Evolutionary conservation across 2,888 invertebrate species (phyloP).

Genomic region (Eucriotettix oculatus): DNA sequence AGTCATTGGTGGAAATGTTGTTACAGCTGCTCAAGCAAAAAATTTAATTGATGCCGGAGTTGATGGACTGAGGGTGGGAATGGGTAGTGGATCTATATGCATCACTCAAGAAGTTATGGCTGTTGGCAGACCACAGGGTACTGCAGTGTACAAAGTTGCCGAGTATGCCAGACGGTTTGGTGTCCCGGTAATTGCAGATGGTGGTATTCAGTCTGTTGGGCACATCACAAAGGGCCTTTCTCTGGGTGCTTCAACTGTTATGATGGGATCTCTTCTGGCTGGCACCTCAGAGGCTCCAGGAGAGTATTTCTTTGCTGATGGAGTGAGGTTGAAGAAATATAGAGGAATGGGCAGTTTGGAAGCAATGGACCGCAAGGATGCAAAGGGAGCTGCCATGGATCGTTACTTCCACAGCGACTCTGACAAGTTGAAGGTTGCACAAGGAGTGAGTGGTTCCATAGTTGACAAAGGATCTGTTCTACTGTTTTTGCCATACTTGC

Average conservation of each 20-base stretch:
- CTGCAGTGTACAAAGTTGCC: slow-evolving; percentile 90
- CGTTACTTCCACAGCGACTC: slow-evolving; percentile 36
- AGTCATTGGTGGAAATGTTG: slow-evolving; percentile 94
- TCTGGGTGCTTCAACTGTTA: slow-evolving; percentile 77
- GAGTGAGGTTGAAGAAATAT: slow-evolving; percentile 93
- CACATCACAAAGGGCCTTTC: slow-evolving; percentile 90
- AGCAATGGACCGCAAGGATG: slow-evolving; percentile 90
- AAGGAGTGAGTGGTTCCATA: slow-evolving; percentile 97
- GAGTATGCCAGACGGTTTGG: slow-evolving; percentile 75
- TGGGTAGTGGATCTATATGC: slow-evolving; percentile 98
- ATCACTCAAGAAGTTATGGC: slow-evolving; percentile 99
- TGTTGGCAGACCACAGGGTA: slow-evolving; percentile 93
- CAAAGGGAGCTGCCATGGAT: slow-evolving; percentile 61
- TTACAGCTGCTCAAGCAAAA: slow-evolving; percentile 89
- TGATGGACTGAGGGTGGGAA: slow-evolving; percentile 93
- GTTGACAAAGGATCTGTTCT: slow-evolving; percentile 95
- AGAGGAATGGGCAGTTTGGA: slow-evolving; percentile 98
- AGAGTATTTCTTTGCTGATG: slow-evolving; percentile 97
- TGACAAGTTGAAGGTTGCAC: slow-evolving; percentile 92
- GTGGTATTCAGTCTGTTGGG: slow-evolving; percentile 91
- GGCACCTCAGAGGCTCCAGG: slow-evolving; percentile 98
- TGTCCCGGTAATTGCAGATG: slow-evolving; percentile 97
- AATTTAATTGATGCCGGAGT: slow-evolving; percentile 94
- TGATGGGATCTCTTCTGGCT: slow-evolving; percentile 98
- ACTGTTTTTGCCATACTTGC: slow-evolving; percentile 86